A percentile compares a stretch with the other conserved stretches of the same genome.
Evolutionary conservation across 2,797 vertebrate genomes (phyloP).

Genomic region (Crenichthys baileyi): DNA sequence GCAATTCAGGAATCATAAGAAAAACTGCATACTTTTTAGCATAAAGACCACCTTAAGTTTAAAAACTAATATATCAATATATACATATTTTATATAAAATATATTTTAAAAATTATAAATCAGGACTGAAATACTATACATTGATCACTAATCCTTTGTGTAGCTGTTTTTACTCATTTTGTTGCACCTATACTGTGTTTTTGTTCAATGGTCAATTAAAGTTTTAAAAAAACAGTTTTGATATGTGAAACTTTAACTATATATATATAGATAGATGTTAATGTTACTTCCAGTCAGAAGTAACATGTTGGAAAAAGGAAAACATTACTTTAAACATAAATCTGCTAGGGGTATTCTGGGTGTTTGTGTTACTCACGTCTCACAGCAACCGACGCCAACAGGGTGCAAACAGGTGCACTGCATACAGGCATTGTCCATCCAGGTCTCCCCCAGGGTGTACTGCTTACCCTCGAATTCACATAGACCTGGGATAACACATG

Average conservation of each 20-base stretch:
- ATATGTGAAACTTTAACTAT: too few relatives aligned
- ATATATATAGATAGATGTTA: not conserved
- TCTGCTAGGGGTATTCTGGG: not conserved
- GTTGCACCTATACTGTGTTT: too few relatives aligned
- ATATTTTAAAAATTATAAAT: too few relatives aligned
- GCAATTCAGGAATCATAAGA: not conserved
- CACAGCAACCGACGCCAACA: slow-evolving; percentile 92
- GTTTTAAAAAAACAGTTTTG: too few relatives aligned
- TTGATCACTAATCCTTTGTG: too few relatives aligned
- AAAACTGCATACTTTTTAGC: too few relatives aligned
- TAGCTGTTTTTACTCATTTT: too few relatives aligned
- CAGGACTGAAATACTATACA: too few relatives aligned
- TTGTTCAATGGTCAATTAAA: too few relatives aligned
- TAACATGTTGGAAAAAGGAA: not conserved
- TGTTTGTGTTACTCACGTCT: slow-evolving; percentile 83
- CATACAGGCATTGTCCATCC: slow-evolving; percentile 90
- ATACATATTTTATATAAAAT: too few relatives aligned
- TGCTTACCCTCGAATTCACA: slow-evolving; percentile 86
- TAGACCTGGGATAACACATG: slow-evolving; percentile 74
- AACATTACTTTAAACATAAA: not conserved
- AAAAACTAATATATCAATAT: too few relatives aligned
- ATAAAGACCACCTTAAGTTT: too few relatives aligned
- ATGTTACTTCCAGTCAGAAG: not conserved
- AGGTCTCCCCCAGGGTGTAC: slow-evolving; percentile 88
- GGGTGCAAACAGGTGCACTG: slow-evolving; percentile 95